Percentiles rank a stretch among this genome's conserved stretches.
Conservation (phyloP, 2,797 vertebrate genomes). For the Pseudotriccus pelzelni region DNA sequence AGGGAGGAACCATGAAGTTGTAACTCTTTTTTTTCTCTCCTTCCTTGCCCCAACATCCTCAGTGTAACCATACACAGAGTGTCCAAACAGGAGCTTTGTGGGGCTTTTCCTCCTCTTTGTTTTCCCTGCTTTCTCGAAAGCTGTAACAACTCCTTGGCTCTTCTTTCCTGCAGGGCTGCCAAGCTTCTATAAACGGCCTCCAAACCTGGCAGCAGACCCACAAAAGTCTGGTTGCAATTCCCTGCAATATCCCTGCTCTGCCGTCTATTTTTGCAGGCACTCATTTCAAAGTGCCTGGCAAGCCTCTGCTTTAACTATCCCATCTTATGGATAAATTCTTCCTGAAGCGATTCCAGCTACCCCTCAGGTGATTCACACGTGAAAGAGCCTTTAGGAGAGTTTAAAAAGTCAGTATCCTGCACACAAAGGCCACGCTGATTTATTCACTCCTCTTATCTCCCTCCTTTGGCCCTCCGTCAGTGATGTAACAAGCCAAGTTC, state of each 20-base stretch:
- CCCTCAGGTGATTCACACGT: neutral
- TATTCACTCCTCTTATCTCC: conserved; percentile 27
- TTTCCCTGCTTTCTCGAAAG: neutral
- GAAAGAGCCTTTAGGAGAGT: neutral
- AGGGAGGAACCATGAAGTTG: rapidly evolving
- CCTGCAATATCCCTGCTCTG: neutral
- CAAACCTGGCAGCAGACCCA: neutral
- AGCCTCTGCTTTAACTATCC: neutral
- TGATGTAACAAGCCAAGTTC: neutral
- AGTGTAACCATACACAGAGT: neutral
- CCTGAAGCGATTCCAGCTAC: neutral
- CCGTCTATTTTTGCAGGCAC: neutral
- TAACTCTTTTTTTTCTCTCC: neutral
- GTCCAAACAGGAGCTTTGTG: neutral
- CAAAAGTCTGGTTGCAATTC: neutral
- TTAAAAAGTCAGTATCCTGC: neutral
- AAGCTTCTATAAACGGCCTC: neutral
- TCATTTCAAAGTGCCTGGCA: neutral
- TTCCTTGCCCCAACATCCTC: neutral
- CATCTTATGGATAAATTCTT: neutral
- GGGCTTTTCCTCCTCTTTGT: neutral
- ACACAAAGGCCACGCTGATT: neutral
- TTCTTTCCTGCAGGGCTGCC: neutral
- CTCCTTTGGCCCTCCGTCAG: neutral
- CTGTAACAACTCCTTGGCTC: conserved; percentile 7